phyloP scores from a whole-genome alignment of 2,797 vertebrate species.

The Propithecus perrieri region DNA sequence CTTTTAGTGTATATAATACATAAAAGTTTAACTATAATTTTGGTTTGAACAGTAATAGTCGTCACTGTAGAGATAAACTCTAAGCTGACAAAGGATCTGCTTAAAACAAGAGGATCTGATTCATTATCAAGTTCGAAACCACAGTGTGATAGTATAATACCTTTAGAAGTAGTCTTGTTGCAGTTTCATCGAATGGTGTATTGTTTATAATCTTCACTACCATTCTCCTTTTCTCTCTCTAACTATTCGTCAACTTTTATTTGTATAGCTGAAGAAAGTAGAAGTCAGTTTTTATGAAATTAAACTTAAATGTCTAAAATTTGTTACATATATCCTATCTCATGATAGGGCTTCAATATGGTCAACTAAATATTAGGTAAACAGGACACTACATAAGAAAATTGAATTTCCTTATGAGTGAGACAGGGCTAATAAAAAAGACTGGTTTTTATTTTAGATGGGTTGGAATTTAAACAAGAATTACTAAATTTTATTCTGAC shows the following conservation, averaged over 20 bases:
- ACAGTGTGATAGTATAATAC: neutral
- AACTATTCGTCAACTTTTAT: constrained; percentile 28
- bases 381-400: constrained; percentile 44
- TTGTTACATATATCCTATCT: neutral
- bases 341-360: constrained; percentile 25
- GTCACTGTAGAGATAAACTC: neutral
- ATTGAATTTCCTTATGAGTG: constrained; percentile 56
- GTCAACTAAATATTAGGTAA: constrained; percentile 53
- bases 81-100: neutral
- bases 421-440: constrained; percentile 50
- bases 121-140: neutral
- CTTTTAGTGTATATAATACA: constrained; percentile 1
- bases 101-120: constrained; percentile 9
- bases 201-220: constrained; percentile 46
- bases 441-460: constrained; percentile 66
- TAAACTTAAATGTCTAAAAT: constrained; percentile 45
- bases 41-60: constrained; percentile 8
- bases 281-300: constrained; percentile 60
- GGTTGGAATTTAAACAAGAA: constrained; percentile 57
- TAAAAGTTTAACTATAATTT: constrained; percentile 15
- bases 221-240: neutral
- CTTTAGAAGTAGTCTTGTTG: neutral
- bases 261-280: neutral
- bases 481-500: constrained; percentile 67
- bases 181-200: neutral